Evolutionary conservation across 2,797 vertebrate genomes (phyloP).

Genomic region (Fratercula arctica): DNA sequence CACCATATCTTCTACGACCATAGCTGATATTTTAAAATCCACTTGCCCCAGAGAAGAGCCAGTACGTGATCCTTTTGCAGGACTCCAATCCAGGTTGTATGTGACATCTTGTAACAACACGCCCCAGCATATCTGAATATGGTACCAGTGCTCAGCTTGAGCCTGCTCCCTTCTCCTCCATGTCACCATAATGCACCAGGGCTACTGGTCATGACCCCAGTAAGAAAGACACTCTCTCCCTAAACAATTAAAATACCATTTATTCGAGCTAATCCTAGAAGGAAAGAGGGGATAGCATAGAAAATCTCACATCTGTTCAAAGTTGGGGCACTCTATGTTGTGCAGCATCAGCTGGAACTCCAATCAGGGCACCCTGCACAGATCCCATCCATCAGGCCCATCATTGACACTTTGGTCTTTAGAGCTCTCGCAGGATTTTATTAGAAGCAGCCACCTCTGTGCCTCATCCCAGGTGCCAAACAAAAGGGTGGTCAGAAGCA

Average conservation of each 20-base stretch:
- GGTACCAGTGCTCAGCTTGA: neutral
- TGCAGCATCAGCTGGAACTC: neutral
- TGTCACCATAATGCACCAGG: neutral
- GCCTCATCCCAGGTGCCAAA: neutral
- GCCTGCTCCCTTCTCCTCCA: neutral
- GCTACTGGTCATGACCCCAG: neutral
- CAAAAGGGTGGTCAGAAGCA: neutral
- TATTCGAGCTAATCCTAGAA: neutral
- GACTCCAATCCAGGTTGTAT: neutral
- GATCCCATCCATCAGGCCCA: neutral
- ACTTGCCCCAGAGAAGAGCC: neutral
- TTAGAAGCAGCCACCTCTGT: neutral
- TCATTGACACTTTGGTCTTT: neutral
- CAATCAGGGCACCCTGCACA: neutral
- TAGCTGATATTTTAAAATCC: neutral
- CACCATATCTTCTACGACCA: neutral
- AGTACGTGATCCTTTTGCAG: neutral
- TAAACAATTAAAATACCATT: neutral
- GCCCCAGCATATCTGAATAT: neutral
- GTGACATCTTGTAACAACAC: accelerated
- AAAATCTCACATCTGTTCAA: neutral
- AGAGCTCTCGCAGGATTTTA: neutral
- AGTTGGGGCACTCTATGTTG: accelerated
- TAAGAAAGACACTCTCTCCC: neutral
- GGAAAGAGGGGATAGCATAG: neutral